These are phyloP conservation scores for Sinocyclocheilus rhinocerous DNA, from an alignment of 2,113 vertebrate genomes.

Conservation along the genomic window DNA sequence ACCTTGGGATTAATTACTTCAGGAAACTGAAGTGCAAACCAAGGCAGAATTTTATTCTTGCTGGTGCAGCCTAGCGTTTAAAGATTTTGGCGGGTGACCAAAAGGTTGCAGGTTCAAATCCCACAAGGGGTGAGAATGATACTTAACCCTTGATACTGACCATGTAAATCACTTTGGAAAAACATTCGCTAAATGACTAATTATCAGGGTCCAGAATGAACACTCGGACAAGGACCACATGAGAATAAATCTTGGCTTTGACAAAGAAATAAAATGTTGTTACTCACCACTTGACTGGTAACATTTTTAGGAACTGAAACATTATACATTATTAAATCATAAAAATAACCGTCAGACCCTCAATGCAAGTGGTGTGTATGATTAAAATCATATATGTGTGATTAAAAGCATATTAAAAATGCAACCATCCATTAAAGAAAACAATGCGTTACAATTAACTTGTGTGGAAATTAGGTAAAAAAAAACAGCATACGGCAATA, in stretches of 20 bases:
- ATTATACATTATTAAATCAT: background rate
- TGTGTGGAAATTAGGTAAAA: background rate
- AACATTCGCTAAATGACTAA: background rate
- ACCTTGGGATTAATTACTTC: background rate
- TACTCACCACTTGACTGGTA: no score
- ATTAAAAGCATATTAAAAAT: background rate
- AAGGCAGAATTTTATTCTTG: background rate
- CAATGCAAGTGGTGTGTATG: background rate
- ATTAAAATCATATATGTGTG: background rate
- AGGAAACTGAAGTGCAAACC: background rate
- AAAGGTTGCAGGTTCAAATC: background rate
- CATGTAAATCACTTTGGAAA: background rate
- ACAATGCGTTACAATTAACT: background rate
- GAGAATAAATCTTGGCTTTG: background rate
- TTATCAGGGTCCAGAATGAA: background rate
- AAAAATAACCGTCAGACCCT: background rate
- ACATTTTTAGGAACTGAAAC: background rate
- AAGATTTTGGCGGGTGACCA: background rate
- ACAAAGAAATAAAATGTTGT: no score
- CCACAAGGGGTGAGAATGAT: background rate
- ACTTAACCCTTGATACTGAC: background rate
- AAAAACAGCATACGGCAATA: no score
- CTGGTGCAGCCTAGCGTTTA: background rate
- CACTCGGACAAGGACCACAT: no score
- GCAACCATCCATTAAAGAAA: background rate